Conservation (phyloP, 2,113 vertebrate genomes). For the Sterna hirundo region DNA sequence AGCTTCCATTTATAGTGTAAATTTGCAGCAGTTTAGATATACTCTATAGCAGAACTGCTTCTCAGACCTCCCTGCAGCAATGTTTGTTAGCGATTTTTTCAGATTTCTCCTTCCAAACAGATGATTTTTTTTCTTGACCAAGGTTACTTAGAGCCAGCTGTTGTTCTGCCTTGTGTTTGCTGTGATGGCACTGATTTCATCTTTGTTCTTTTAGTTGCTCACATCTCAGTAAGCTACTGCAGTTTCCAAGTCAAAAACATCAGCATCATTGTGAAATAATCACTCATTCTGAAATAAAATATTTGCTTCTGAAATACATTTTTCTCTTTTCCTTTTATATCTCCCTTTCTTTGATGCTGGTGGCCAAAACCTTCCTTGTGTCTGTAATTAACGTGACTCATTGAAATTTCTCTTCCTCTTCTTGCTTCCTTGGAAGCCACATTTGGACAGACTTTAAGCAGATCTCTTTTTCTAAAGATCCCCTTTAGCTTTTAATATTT, state of each 20-base stretch:
- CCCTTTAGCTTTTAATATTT: background rate
- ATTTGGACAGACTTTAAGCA: background rate
- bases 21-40: background rate
- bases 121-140: background rate
- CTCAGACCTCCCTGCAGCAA: background rate
- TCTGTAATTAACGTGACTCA: background rate
- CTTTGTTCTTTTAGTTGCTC: background rate
- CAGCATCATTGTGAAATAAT: background rate
- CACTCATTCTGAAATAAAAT: background rate
- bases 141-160: background rate
- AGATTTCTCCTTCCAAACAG: background rate
- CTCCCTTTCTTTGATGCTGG: background rate
- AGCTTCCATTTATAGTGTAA: background rate
- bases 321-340: background rate
- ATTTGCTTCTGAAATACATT: background rate
- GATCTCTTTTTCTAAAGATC: background rate
- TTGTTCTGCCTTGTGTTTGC: background rate
- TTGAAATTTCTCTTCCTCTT: background rate
- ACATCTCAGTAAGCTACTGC: background rate
- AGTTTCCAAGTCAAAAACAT: background rate
- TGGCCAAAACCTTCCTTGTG: background rate
- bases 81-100: background rate
- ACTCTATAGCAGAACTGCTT: background rate
- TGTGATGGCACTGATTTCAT: background rate
- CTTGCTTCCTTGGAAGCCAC: background rate